phyloP scores from a whole-genome alignment of 2,888 invertebrate species.

The Xanthostigma xanthostigma region DNA sequence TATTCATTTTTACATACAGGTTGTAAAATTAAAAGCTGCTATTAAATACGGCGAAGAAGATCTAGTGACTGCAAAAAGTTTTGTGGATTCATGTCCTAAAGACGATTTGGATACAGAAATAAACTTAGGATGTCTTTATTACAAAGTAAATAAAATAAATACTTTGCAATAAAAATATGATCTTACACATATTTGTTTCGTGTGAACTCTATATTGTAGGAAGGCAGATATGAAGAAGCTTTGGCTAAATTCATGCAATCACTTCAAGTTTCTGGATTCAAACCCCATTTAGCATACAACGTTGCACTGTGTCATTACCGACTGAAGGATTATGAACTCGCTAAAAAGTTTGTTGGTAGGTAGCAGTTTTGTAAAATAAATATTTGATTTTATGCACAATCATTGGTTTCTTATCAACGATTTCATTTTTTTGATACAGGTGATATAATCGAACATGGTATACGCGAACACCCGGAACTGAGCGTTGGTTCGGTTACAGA shows the following conservation, averaged over 20 bases:
- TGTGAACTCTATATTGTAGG: slow-evolving; percentile 31
- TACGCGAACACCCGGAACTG: slow-evolving; percentile 91
- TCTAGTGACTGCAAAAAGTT: slow-evolving; percentile 72
- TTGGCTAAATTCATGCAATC: slow-evolving; percentile 78
- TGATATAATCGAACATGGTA: slow-evolving; percentile 91
- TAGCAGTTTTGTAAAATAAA: not conserved
- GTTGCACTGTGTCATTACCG: slow-evolving; percentile 89
- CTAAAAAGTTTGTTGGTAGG: slow-evolving; percentile 79
- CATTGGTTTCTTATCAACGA: not conserved
- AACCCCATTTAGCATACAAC: slow-evolving; percentile 86
- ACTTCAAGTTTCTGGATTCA: slow-evolving; percentile 77
- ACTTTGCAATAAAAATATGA: not conserved
- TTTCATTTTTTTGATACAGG: slow-evolving; percentile 26
- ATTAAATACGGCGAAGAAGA: slow-evolving; percentile 96
- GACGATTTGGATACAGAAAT: slow-evolving; percentile 91
- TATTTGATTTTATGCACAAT: not conserved
- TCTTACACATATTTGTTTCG: not conserved
- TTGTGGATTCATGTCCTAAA: slow-evolving; percentile 73
- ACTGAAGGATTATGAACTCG: slow-evolving; percentile 83
- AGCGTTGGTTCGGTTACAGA: slow-evolving; percentile 96
- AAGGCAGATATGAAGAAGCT: slow-evolving; percentile 78
- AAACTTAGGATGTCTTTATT: slow-evolving; percentile 87
- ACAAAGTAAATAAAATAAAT: slow-evolving; percentile 51
- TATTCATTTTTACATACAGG: slow-evolving; percentile 21
- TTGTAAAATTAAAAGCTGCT: slow-evolving; percentile 83